A percentile compares a stretch with the other conserved stretches of the same genome.
Evolutionary conservation across 2,888 invertebrate genomes (phyloP).

Genomic region (Masnerella sp.): DNA sequence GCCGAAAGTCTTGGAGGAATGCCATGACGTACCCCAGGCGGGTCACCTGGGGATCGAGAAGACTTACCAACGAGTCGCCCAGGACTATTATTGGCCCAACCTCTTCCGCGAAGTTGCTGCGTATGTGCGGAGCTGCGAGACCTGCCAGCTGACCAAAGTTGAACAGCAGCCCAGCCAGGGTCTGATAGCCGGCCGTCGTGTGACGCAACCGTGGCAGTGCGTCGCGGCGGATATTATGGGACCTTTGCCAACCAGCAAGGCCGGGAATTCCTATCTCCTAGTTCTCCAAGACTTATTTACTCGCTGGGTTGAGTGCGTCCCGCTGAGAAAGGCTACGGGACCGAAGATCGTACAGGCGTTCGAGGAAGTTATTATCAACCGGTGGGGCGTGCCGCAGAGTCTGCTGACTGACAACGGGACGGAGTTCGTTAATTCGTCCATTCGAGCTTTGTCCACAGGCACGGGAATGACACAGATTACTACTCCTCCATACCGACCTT

Average conservation of each 20-base stretch:
- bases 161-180: not conserved
- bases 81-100: not conserved
- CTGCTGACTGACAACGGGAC: conserved; percentile 1
- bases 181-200: not conserved
- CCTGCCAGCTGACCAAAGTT: not conserved
- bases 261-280: not conserved
- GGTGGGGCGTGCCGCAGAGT: not conserved
- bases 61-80: not conserved
- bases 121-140: not conserved
- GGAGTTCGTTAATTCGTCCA: not conserved
- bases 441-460: not conserved
- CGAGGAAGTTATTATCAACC: not conserved
- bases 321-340: not conserved
- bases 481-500: not conserved
- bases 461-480: not conserved
- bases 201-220: not conserved
- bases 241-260: not conserved
- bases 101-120: not conserved
- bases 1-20: not conserved
- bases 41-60: not conserved
- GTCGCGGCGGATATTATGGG: conserved; percentile 1
- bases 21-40: not conserved
- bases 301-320: not conserved
- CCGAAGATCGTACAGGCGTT: not conserved
- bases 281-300: not conserved